Base-by-base conservation (phyloP, 2,113 vertebrate species). In the Lontra canadensis region DNA sequence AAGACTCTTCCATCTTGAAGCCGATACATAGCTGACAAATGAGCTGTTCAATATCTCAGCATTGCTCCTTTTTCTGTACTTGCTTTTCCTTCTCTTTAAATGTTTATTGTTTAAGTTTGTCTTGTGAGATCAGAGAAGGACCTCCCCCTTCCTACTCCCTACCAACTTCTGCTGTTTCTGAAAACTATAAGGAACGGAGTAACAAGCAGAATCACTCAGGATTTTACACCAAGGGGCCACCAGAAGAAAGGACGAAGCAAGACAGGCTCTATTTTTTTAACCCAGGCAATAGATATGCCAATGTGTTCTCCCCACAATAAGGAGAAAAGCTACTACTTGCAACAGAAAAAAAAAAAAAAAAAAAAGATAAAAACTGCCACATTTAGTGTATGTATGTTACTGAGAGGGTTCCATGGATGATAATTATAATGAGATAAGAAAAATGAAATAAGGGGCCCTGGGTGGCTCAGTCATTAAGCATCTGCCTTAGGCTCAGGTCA, bases 91-190 rank as follows among this genome's bases (percentile, higher is more conserved):
- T 78, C 52, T 82, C 10, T 88, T 81, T 78, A 88, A 79, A 34
- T 57, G 29, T 61, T 94, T 78, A 10, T 57, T 78, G 90, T 71
- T 61, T 78, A 88, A 85, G 36, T 78, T 69, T 84, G 44, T 94
- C 23, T 44, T 78, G 29, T 83, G 83, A 92, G 83, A 87, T 87
- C 81, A 95, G 74, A 74, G 71, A 89, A 96, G 52, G 39, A 34
- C 17, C 25, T 11, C 39, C 57, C 26, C 17, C 61, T 79, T 44
- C 80, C 18, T 63, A 9, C 23, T 85, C 25, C 10, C 63, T 47
- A 69, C 13, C 20, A 76, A 34, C 26, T 18, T 82, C 29, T 81
- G 63, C 36, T 63, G 47, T 87, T 94, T 84, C 47, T 74, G 82
- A 52, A 36, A 80, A 49, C 12, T 21, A 15, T 9, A 49, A 81